These are phyloP conservation scores for Gallirallus australis DNA, from an alignment of 2,797 vertebrate species.

Conservation along the genomic window DNA sequence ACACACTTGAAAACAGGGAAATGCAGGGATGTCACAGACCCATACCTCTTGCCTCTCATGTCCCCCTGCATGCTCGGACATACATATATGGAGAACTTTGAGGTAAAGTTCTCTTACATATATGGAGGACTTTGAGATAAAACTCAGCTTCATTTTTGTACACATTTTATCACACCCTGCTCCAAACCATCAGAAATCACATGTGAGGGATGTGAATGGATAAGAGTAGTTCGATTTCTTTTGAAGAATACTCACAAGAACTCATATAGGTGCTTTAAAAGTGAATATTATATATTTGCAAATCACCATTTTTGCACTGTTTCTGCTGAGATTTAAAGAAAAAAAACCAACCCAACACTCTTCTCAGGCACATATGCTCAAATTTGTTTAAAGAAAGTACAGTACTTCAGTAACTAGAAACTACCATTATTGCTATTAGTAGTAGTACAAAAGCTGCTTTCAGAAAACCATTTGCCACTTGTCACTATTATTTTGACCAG, in stretches of 20 bases:
- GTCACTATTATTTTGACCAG: not conserved
- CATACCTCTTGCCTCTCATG: not conserved
- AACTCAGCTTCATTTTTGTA: not conserved
- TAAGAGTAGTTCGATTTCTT: not conserved
- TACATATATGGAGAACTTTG: not conserved
- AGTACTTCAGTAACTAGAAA: not conserved
- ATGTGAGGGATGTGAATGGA: fast-evolving
- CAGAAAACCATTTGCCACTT: not conserved
- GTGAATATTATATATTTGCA: not conserved
- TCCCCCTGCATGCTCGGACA: fast-evolving
- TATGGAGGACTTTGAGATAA: not conserved
- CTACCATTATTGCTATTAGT: not conserved
- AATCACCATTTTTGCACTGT: not conserved
- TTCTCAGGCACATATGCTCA: not conserved
- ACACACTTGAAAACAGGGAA: not conserved
- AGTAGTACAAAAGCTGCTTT: not conserved
- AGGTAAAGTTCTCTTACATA: fast-evolving
- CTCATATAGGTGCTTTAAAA: not conserved
- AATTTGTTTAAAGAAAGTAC: not conserved
- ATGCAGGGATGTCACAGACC: not conserved
- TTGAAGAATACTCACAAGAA: not conserved
- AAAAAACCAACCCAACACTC: not conserved
- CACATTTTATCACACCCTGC: not conserved
- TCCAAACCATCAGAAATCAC: not conserved
- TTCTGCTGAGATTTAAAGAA: not conserved